Conservation (phyloP, 2,113 vertebrate genomes). For the Toxotes chatareus region DNA sequence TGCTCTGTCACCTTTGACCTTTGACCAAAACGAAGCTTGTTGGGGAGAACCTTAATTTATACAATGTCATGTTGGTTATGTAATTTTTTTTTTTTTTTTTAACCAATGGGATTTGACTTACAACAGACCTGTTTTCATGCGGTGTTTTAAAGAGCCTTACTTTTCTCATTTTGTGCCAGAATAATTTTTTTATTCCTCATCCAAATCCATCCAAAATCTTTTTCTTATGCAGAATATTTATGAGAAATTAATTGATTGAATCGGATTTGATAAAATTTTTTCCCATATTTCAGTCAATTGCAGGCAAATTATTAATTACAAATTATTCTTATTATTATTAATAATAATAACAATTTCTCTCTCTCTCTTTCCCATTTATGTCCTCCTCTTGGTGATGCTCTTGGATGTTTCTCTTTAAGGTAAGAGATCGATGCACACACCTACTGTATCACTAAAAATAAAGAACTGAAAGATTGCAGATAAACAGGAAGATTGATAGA, state of each 20-base stretch:
- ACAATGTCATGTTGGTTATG: background rate
- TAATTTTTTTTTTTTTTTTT: background rate
- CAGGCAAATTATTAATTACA: background rate
- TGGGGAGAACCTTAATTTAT: background rate
- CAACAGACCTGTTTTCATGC: background rate
- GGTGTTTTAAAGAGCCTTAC: background rate
- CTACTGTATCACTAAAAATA: background rate
- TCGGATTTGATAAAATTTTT: background rate
- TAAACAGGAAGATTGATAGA: slow-evolving; percentile 35
- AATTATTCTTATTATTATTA: too few relatives aligned
- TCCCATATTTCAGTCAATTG: background rate
- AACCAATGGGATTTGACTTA: background rate
- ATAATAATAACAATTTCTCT: slow-evolving; percentile 17
- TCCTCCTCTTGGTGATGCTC: background rate
- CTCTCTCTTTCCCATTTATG: slow-evolving; percentile 30
- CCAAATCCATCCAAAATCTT: background rate
- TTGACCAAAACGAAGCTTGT: background rate
- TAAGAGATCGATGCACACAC: slow-evolving; percentile 58
- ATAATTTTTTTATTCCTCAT: background rate
- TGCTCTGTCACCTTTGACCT: slow-evolving; percentile 54
- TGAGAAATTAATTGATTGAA: background rate
- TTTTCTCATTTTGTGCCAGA: background rate
- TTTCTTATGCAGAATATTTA: background rate
- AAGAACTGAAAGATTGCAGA: background rate
- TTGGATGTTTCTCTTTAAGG: slow-evolving; percentile 50